Conservation (phyloP, 2,113 vertebrate species). For the Bos indicus region DNA sequence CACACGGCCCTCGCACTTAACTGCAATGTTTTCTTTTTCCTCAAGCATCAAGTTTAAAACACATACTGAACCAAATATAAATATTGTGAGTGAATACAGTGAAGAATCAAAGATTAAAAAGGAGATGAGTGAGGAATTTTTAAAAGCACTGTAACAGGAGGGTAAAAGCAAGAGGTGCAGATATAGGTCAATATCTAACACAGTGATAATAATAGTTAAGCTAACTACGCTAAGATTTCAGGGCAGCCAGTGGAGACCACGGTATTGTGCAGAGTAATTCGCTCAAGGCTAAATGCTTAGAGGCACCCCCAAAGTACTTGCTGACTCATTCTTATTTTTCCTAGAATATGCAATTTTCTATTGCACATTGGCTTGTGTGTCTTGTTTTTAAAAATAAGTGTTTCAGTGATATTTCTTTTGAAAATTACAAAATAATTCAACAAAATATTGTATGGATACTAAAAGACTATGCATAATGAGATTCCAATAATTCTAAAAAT, state of each 20-base stretch:
- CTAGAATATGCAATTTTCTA: background rate
- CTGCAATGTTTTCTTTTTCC: background rate
- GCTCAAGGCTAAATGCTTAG: background rate
- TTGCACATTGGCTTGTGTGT: background rate
- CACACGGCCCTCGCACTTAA: background rate
- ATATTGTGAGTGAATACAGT: background rate
- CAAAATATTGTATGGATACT: background rate
- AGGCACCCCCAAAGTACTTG: background rate
- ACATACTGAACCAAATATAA: background rate
- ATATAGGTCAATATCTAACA: background rate
- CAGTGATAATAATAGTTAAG: background rate
- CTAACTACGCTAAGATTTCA: background rate
- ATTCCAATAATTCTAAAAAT: background rate
- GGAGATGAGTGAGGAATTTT: background rate
- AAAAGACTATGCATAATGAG: background rate
- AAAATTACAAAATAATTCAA: background rate
- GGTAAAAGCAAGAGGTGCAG: background rate
- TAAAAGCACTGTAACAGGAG: background rate
- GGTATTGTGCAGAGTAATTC: background rate
- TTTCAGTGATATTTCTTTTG: background rate
- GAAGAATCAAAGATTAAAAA: background rate
- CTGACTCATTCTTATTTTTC: background rate
- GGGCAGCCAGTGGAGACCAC: background rate
- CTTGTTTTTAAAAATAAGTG: background rate
- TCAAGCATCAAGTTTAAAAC: background rate